These are phyloP conservation scores for Bradypodion pumilum DNA, from an alignment of 2,797 vertebrate species.

Conservation along the genomic window DNA sequence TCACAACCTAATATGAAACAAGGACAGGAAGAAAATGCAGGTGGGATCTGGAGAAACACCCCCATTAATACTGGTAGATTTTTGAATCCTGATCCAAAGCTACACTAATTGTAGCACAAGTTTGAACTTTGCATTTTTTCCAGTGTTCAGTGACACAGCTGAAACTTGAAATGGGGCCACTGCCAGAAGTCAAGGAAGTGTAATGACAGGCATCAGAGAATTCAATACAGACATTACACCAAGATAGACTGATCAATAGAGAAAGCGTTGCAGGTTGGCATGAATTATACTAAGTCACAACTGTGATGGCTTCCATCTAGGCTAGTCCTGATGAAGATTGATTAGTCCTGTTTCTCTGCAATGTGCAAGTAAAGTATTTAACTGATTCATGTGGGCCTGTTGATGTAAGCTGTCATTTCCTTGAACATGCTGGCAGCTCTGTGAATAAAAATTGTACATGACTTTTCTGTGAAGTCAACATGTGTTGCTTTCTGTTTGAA, in stretches of 20 bases:
- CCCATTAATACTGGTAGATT: too few relatives aligned
- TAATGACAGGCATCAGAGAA: neutral
- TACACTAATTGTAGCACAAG: neutral
- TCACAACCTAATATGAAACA: too few relatives aligned
- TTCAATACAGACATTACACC: constrained; percentile 15
- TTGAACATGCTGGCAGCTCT: neutral
- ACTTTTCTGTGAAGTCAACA: neutral
- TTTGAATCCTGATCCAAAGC: too few relatives aligned
- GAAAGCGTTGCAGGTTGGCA: neutral
- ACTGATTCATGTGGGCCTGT: neutral
- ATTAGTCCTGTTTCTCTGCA: neutral
- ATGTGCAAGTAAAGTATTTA: neutral
- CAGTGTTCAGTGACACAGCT: neutral
- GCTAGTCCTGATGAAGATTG: neutral
- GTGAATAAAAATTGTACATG: neutral
- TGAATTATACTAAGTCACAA: constrained; percentile 10
- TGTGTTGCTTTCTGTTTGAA: neutral
- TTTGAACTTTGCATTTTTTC: neutral
- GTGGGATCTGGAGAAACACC: neutral
- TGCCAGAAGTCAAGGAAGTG: neutral
- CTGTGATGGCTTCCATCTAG: constrained; percentile 1
- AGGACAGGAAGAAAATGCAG: neutral
- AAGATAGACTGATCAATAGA: neutral
- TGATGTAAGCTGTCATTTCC: neutral
- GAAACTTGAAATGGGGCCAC: neutral